A percentile compares a stretch with the other conserved stretches of the same genome.
Evolutionary conservation across 2,113 vertebrate species (phyloP).

Genomic region (Atherinomorus stipes): DNA sequence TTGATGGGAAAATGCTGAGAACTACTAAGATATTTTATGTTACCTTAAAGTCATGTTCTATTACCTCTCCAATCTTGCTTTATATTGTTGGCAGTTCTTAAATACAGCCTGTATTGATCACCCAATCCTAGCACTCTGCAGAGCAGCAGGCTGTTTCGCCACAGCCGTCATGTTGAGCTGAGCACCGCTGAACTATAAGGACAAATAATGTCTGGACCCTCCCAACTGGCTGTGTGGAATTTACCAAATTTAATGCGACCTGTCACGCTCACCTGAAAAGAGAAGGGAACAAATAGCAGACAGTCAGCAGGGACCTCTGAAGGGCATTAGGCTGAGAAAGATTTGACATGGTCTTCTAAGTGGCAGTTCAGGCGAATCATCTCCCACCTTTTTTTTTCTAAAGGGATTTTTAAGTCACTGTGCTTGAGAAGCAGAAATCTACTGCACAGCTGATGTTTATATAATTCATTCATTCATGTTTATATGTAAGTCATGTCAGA

Average conservation of each 20-base stretch:
- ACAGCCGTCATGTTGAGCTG: not conserved
- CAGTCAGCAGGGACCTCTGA: constrained; percentile 35
- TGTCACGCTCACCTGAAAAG: constrained; percentile 54
- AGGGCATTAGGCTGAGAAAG: constrained; percentile 14
- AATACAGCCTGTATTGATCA: no score
- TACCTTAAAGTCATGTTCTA: no score
- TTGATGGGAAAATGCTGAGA: no score
- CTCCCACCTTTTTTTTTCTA: not conserved
- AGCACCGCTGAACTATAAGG: not conserved
- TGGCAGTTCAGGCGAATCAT: not conserved
- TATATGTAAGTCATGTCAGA: no score
- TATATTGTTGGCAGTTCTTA: no score
- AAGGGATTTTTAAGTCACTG: not conserved
- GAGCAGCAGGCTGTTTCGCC: constrained; percentile 12
- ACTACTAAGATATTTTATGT: no score
- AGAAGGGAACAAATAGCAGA: constrained; percentile 43
- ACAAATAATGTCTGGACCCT: constrained; percentile 35
- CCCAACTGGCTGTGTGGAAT: constrained; percentile 50
- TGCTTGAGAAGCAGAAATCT: not conserved
- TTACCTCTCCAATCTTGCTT: no score
- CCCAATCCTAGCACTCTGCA: not conserved
- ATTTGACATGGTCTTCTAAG: not conserved
- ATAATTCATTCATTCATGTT: no score
- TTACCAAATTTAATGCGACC: constrained; percentile 41
- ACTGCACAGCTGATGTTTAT: no score